A percentile compares a stretch with the other conserved stretches of the same genome.
Conservation (phyloP, 2,113 vertebrate species). For the Ciconia boyciana region DNA sequence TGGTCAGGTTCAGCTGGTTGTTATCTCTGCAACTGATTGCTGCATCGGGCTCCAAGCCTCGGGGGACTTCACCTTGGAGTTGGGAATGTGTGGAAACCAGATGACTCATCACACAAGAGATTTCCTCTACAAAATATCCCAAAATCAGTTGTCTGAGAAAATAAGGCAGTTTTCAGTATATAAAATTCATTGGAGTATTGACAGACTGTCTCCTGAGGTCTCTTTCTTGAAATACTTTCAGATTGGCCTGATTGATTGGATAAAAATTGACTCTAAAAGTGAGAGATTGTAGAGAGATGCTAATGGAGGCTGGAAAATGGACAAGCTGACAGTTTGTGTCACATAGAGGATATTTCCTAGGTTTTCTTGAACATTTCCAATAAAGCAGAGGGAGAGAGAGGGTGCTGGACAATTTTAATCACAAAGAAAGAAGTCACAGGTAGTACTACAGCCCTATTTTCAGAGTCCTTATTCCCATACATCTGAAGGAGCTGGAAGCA, state of each 20-base stretch:
- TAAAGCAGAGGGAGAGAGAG: neutral
- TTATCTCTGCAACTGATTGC: neutral
- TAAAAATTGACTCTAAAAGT: neutral
- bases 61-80: neutral
- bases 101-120: neutral
- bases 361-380: neutral
- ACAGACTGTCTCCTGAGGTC: neutral
- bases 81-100: neutral
- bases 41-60: neutral
- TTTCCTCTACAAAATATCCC: neutral
- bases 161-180: neutral
- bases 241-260: neutral
- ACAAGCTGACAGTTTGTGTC: neutral
- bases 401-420: neutral
- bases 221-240: neutral
- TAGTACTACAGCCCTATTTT: neutral
- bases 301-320: neutral
- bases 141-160: neutral
- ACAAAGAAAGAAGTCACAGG: neutral
- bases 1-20: neutral
- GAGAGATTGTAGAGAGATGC: neutral
- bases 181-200: neutral
- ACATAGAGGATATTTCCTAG: neutral
- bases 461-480: neutral
- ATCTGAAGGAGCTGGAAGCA: neutral